Evolutionary conservation across 2,888 invertebrate species (phyloP).

Genomic region (Frankliniella intonsa): DNA sequence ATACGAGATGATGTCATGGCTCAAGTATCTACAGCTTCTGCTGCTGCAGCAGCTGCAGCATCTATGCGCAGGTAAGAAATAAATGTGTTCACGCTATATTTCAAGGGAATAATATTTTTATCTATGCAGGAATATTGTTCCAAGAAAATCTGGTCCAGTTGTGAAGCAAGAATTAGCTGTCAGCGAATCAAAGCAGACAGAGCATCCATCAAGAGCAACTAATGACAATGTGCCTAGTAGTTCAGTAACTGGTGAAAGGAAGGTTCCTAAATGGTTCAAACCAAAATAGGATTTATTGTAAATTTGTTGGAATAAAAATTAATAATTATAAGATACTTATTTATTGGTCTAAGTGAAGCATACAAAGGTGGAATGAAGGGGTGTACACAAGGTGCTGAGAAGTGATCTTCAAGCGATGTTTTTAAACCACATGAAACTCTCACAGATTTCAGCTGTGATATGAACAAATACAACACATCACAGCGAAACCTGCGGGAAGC

Average conservation of each 20-base stretch:
- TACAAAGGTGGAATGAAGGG: too few species aligned
- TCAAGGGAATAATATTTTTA: too few species aligned
- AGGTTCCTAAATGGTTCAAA: neutral
- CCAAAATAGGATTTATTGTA: neutral
- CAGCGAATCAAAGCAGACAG: neutral
- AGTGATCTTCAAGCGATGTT: neutral
- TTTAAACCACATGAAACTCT: neutral
- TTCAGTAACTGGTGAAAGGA: neutral
- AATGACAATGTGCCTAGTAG: neutral
- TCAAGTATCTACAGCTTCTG: neutral
- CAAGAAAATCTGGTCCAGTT: neutral
- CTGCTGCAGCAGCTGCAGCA: neutral
- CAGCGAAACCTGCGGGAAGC: slow-evolving; percentile 15
- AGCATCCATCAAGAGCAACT: neutral
- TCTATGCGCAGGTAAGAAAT: neutral
- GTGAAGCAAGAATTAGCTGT: neutral
- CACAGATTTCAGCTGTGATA: slow-evolving; percentile 24
- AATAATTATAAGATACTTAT: neutral
- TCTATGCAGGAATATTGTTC: too few species aligned
- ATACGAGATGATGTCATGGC: neutral
- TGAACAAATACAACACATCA: slow-evolving; percentile 15
- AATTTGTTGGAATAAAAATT: neutral
- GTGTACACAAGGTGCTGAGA: too few species aligned
- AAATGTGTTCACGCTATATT: too few species aligned
- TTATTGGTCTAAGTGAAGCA: too few species aligned